Percentiles rank a stretch among this genome's conserved stretches.
Evolutionary conservation across 1,140 invertebrate genomes (phyloP).

Genomic region (Anastrepha obliqua): DNA sequence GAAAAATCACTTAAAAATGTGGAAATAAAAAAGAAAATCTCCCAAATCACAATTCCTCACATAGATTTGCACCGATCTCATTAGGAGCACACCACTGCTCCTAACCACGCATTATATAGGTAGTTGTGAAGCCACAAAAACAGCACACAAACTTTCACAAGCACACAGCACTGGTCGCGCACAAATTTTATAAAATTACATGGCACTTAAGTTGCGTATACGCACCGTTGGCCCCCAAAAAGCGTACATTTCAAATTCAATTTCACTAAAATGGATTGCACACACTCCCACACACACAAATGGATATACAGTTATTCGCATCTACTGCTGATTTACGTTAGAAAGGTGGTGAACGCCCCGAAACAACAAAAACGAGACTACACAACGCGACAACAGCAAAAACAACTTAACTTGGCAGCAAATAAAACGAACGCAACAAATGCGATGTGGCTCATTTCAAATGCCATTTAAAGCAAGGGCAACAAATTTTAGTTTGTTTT

Average conservation of each 20-base stretch:
- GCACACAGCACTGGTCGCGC: background rate
- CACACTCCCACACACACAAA: background rate
- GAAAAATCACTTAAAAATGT: background rate
- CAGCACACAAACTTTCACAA: background rate
- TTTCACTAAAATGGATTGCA: conserved; percentile 18
- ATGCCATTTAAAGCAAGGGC: background rate
- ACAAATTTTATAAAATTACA: conserved; percentile 25
- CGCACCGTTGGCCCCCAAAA: conserved; percentile 9
- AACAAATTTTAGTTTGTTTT: background rate
- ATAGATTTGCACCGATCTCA: background rate
- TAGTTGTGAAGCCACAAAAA: background rate
- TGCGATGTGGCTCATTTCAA: conserved; percentile 10
- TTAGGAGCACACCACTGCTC: background rate
- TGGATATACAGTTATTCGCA: background rate
- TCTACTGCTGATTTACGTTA: background rate
- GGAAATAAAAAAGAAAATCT: background rate
- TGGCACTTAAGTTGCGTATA: conserved; percentile 44
- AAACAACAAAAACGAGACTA: background rate
- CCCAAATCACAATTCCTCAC: background rate
- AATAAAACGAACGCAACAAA: background rate
- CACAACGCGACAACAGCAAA: background rate
- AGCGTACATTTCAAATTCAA: conserved; percentile 45
- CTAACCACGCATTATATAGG: background rate
- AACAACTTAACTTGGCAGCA: background rate
- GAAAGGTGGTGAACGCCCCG: background rate